A percentile compares a stretch with the other conserved stretches of the same genome.
These are phyloP conservation scores for Phoeniculus purpureus DNA, from an alignment of 2,797 vertebrate species.

Conservation along the genomic window DNA sequence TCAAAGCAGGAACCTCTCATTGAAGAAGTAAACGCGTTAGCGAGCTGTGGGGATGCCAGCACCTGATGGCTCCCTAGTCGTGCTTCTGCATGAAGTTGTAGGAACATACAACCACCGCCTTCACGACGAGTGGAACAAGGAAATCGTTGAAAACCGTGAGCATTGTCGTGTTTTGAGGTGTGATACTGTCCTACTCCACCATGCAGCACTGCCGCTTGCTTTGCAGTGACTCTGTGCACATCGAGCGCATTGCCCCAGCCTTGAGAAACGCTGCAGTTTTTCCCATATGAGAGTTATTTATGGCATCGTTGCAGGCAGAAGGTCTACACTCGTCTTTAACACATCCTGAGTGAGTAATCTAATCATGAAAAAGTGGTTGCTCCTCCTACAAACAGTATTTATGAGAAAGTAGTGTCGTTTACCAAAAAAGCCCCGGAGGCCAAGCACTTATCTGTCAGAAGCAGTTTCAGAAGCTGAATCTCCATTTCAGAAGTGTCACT, in stretches of 20 bases:
- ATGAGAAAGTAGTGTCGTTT: not conserved
- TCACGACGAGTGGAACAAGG: not conserved
- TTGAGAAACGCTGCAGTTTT: not conserved
- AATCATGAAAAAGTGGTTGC: not conserved
- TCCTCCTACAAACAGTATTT: not conserved
- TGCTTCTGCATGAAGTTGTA: not conserved
- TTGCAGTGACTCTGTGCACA: not conserved
- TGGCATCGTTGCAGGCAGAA: not conserved
- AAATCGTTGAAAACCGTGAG: not conserved
- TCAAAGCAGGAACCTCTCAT: not conserved
- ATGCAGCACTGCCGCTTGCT: not conserved
- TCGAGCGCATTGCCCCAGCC: not conserved
- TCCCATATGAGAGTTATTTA: slow-evolving; percentile 11
- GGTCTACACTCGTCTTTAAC: not conserved
- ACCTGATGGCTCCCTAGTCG: not conserved
- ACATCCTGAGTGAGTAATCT: not conserved
- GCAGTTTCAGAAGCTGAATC: slow-evolving; percentile 19
- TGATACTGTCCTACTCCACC: not conserved
- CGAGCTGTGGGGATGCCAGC: not conserved
- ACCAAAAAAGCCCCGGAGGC: not conserved
- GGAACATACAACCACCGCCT: not conserved
- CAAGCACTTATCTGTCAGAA: not conserved
- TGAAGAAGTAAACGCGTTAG: no score
- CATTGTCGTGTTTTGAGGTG: not conserved
- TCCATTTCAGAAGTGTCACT: not conserved